Base-by-base conservation (phyloP, 2,888 invertebrate species). In the Tiliacea aurago region DNA sequence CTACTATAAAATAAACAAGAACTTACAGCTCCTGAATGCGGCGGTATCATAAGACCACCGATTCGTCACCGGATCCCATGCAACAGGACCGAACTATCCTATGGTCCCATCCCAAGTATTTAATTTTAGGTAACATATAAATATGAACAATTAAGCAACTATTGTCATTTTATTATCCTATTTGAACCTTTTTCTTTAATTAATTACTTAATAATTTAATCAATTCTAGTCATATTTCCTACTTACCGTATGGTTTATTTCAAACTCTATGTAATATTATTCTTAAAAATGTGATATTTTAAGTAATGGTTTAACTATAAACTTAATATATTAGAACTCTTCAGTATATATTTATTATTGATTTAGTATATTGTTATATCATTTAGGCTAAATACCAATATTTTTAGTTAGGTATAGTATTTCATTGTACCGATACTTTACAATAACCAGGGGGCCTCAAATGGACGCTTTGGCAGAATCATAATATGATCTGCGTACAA, bases 251-350 rank as follows among this genome's bases (percentile, higher is more conserved):
- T 45, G 76, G 84, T 86, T 69, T 81, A 86, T 83, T 85, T 88
- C 62, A 1, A 61, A 64, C 82, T 85, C 77, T 84, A 37, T 87
- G 89, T 82, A 89, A 90, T 90, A 70, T 64, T 90, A 91, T 90
- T 91, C 89, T 91, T 88, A 91, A 88, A 87, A 92, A 92, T 95
- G 94, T 94, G 94, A 95, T 94, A 94, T 94, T 94, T 94, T 94
- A 91, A 89, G 92, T 94, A 94, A 93, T 90, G 87, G 69, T 84
- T 80, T 70, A 77, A 71, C 82, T 75, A 70, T 81, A 83, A 79
- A 84, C 74, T 71, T 84, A 83, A 70, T 61, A 58, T 74, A 74
- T 81, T 90, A 89, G 87, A 73, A 70, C 59, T 86, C 76, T 84
- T 84, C 74, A 74, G 68, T 72, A 73, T 68, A 18, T 78, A 67